Percentiles rank a stretch among this genome's conserved stretches.
Evolutionary conservation across 2,113 vertebrate species (phyloP).

Genomic region (Orthonyx spaldingii): DNA sequence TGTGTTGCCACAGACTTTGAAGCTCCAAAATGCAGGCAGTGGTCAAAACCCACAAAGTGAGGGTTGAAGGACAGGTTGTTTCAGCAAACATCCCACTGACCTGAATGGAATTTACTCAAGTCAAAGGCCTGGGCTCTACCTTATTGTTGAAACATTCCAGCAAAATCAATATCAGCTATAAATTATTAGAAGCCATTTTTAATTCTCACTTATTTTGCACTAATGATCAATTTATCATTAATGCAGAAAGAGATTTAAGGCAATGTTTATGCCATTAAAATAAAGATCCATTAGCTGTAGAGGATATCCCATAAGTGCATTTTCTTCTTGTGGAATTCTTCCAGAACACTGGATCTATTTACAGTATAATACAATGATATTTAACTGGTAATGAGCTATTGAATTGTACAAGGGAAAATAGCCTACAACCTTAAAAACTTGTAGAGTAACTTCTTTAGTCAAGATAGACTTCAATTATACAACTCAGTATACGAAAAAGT

Average conservation of each 20-base stretch:
- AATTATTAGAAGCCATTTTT: neutral
- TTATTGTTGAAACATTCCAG: neutral
- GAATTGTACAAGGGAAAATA: neutral
- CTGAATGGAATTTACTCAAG: neutral
- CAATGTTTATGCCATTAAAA: neutral
- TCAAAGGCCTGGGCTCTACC: neutral
- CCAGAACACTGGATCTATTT: neutral
- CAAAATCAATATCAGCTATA: neutral
- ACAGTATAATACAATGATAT: neutral
- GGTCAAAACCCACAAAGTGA: neutral
- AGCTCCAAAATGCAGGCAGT: fast-evolving
- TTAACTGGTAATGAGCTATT: conserved; percentile 13
- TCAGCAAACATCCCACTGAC: neutral
- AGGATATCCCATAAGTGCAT: neutral
- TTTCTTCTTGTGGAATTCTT: neutral
- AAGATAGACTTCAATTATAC: neutral
- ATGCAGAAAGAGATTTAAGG: conserved; percentile 4
- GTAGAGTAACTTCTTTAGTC: neutral
- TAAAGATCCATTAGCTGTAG: neutral
- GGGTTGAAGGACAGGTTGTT: neutral
- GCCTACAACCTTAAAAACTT: conserved; percentile 11
- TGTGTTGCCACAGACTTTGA: neutral
- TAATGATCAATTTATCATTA: neutral
- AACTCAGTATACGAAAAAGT: neutral
- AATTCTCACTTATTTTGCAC: neutral